Conservation (phyloP, 2,113 vertebrate genomes). For the Epinephelus fuscoguttatus region DNA sequence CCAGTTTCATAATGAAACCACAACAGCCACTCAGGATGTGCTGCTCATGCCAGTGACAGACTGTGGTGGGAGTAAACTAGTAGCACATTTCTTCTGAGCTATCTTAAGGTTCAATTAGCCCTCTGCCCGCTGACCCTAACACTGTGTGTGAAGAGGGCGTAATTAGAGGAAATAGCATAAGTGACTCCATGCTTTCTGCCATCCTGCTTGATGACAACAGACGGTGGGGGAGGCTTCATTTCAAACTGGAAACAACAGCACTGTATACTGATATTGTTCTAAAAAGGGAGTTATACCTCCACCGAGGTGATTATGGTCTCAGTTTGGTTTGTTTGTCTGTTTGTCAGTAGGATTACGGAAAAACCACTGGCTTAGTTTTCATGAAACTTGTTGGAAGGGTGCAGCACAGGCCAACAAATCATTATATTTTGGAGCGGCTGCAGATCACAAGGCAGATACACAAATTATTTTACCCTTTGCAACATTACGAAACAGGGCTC, state of each 20-base stretch:
- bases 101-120: slow-evolving; percentile 83
- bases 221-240: slow-evolving; percentile 21
- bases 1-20: slow-evolving; percentile 80
- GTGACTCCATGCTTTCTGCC: slow-evolving; percentile 68
- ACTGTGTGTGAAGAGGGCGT: slow-evolving; percentile 65
- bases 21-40: slow-evolving; percentile 70
- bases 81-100: slow-evolving; percentile 65
- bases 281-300: neutral
- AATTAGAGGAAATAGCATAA: slow-evolving; percentile 78
- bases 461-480: too few relatives aligned
- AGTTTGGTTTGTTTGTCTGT: too few relatives aligned
- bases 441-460: too few relatives aligned
- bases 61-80: slow-evolving; percentile 74
- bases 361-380: too few relatives aligned
- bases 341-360: too few relatives aligned
- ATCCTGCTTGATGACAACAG: slow-evolving; percentile 55
- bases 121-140: slow-evolving; percentile 67
- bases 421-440: too few relatives aligned
- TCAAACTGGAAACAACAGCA: slow-evolving; percentile 3
- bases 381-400: too few relatives aligned
- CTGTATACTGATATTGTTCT: neutral
- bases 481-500: too few relatives aligned
- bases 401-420: too few relatives aligned
- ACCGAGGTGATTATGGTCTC: too few relatives aligned
- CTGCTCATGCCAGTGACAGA: slow-evolving; percentile 73